phyloP scores from a whole-genome alignment of 1,140 invertebrate species.

The Arctopsyche grandis region DNA sequence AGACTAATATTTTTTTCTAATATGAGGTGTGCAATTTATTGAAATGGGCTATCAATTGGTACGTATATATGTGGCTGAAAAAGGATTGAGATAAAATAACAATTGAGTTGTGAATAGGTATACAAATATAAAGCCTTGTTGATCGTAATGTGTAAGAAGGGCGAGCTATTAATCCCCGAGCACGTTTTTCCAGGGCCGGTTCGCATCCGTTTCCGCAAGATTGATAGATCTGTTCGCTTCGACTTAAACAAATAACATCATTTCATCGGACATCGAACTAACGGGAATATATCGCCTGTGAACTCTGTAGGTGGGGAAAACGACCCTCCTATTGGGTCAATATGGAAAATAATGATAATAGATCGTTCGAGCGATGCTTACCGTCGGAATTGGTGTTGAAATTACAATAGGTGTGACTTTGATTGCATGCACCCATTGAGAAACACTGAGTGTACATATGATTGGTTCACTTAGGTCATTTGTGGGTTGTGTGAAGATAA shows the following conservation, averaged over 20 bases:
- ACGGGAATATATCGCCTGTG: neutral
- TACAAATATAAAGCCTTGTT: too few species aligned
- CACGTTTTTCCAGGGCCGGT: constrained; percentile 17
- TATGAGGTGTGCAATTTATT: too few species aligned
- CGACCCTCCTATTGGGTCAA: neutral
- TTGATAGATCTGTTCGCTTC: constrained; percentile 27
- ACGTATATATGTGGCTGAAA: too few species aligned
- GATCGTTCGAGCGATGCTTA: constrained; percentile 1
- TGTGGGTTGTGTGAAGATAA: too few species aligned
- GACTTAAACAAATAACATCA: constrained; percentile 42
- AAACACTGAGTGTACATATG: too few species aligned
- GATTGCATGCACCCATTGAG: too few species aligned
- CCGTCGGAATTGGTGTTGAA: neutral
- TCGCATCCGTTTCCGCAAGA: constrained; percentile 12
- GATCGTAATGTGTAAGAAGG: too few species aligned
- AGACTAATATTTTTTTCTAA: too few species aligned
- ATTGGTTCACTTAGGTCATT: too few species aligned
- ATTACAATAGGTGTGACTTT: neutral
- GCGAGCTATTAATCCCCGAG: constrained; percentile 23
- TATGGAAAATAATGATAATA: constrained; percentile 20
- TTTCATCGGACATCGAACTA: constrained; percentile 35
- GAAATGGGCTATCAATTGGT: too few species aligned
- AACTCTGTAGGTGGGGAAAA: neutral
- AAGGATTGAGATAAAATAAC: too few species aligned
- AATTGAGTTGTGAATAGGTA: too few species aligned